Conservation (phyloP, 2,113 vertebrate genomes). For the Chroicocephalus ridibundus region DNA sequence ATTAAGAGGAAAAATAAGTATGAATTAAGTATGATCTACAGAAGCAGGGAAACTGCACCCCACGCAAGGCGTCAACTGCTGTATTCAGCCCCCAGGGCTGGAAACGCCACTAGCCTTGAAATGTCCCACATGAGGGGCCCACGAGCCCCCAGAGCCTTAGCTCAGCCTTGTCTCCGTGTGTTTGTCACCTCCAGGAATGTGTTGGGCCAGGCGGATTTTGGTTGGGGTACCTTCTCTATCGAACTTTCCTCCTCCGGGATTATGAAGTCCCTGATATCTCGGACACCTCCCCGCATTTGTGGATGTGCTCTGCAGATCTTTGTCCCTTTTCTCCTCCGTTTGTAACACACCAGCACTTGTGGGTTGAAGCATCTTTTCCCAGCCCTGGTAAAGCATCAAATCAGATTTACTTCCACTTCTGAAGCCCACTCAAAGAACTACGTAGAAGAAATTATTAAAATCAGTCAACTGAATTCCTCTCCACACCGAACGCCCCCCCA, state of each 20-base stretch:
- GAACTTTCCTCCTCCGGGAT: neutral
- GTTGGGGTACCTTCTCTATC: neutral
- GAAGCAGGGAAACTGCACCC: neutral
- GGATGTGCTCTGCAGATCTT: neutral
- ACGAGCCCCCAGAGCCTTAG: neutral
- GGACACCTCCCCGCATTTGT: neutral
- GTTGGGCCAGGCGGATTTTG: neutral
- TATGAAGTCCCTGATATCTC: neutral
- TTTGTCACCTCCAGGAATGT: neutral
- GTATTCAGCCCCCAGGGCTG: neutral
- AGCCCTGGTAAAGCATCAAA: neutral
- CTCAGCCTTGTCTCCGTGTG: neutral
- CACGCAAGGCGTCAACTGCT: neutral
- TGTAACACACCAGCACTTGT: neutral
- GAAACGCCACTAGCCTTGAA: neutral
- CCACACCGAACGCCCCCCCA: neutral
- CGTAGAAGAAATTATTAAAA: neutral
- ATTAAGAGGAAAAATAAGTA: neutral
- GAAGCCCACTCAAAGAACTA: neutral
- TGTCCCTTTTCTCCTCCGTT: neutral
- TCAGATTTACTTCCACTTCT: neutral
- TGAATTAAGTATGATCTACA: neutral
- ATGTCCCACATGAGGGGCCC: neutral
- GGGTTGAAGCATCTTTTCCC: neutral
- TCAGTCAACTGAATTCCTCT: neutral